These are phyloP conservation scores for Cheilosia vernalis DNA, from an alignment of 2,888 invertebrate genomes.

Conservation along the genomic window DNA sequence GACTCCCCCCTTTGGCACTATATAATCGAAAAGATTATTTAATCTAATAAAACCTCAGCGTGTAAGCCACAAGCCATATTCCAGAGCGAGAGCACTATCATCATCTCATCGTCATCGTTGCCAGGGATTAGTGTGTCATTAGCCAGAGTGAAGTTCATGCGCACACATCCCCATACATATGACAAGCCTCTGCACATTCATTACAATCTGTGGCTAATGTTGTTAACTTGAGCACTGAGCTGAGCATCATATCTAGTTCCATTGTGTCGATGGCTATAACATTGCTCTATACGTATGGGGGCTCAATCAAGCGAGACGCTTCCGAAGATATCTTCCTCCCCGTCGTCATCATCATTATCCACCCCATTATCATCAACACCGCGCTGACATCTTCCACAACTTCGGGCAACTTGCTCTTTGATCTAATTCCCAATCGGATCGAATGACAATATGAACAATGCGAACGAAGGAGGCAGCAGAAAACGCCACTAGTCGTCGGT, in stretches of 20 bases:
- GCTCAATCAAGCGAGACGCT: slow-evolving; percentile 59
- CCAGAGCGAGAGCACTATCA: slow-evolving; percentile 14
- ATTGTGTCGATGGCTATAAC: slow-evolving; percentile 24
- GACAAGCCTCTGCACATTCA: background rate
- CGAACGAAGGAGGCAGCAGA: slow-evolving; percentile 13
- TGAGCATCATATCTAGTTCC: slow-evolving; percentile 40
- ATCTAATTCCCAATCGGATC: slow-evolving; percentile 71
- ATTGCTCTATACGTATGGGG: slow-evolving; percentile 35
- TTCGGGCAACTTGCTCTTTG: slow-evolving; percentile 57
- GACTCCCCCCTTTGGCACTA: slow-evolving; percentile 17
- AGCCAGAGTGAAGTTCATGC: slow-evolving; percentile 14
- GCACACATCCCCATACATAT: slow-evolving; percentile 26
- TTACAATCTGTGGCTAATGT: slow-evolving; percentile 61
- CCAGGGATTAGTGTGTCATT: slow-evolving; percentile 52
- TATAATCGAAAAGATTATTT: slow-evolving; percentile 61
- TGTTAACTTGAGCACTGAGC: slow-evolving; percentile 41
- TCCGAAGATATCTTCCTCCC: slow-evolving; percentile 21
- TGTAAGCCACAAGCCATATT: slow-evolving; percentile 20
- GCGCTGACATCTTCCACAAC: slow-evolving; percentile 26
- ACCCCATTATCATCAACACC: slow-evolving; percentile 8
- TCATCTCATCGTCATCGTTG: slow-evolving; percentile 31
- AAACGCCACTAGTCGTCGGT: background rate
- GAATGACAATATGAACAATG: slow-evolving; percentile 60
- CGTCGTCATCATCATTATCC: slow-evolving; percentile 10
- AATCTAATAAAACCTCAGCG: slow-evolving; percentile 35